phyloP scores from a whole-genome alignment of 2,113 vertebrate genomes.

The Pyrgilauda ruficollis region DNA sequence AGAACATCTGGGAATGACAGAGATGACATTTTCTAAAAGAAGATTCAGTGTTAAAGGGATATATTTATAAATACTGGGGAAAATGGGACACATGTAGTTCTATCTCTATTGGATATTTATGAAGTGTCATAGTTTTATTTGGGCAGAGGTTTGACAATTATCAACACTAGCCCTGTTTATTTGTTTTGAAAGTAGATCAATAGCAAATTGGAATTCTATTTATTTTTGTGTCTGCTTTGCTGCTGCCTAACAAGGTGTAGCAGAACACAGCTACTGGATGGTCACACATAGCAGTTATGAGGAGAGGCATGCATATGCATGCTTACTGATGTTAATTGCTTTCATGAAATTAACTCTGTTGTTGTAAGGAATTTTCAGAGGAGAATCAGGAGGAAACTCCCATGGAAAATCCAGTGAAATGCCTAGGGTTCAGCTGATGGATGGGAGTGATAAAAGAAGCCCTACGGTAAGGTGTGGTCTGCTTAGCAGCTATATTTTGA shows the following conservation, averaged over 20 bases:
- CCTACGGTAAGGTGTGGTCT: not conserved
- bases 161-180: slow-evolving; percentile 12
- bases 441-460: not conserved
- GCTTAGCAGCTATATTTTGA: not conserved
- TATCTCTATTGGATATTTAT: slow-evolving; percentile 14
- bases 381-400: not conserved
- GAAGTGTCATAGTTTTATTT: slow-evolving; percentile 44
- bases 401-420: not conserved
- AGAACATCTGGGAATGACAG: not conserved
- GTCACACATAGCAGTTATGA: not conserved
- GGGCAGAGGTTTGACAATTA: slow-evolving; percentile 18
- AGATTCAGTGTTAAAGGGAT: slow-evolving; percentile 17
- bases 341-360: not conserved
- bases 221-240: slow-evolving; percentile 2
- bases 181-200: slow-evolving; percentile 46
- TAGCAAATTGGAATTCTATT: slow-evolving; percentile 37
- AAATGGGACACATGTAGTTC: not conserved
- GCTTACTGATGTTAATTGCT: not conserved
- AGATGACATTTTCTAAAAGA: slow-evolving; percentile 21
- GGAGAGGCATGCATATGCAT: accelerated
- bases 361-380: not conserved
- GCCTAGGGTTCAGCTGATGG: not conserved
- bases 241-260: not conserved
- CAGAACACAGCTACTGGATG: not conserved
- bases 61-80: slow-evolving; percentile 25